A percentile compares a stretch with the other conserved stretches of the same genome.
Evolutionary conservation across 2,113 vertebrate species (phyloP).

Genomic region (Oryzias celebensis): DNA sequence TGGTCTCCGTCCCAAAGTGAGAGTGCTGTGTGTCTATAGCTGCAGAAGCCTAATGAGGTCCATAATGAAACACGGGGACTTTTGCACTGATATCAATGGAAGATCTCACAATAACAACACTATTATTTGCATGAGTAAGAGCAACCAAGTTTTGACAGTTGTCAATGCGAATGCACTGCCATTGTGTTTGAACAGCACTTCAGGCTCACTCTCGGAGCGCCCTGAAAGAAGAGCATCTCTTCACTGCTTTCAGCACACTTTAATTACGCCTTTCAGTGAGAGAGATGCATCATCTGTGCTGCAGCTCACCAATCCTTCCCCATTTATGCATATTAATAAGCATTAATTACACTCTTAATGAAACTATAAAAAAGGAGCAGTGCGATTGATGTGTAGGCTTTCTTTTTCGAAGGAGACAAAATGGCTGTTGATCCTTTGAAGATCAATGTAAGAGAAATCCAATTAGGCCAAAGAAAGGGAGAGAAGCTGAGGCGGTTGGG

Average conservation of each 20-base stretch:
- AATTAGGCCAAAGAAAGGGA: slow-evolving; percentile 76
- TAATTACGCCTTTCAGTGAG: slow-evolving; percentile 74
- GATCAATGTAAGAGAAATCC: slow-evolving; percentile 79
- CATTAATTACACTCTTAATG: slow-evolving; percentile 81
- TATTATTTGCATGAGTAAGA: slow-evolving; percentile 59
- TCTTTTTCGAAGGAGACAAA: slow-evolving; percentile 64
- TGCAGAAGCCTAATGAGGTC: slow-evolving; percentile 13
- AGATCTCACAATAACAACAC: slow-evolving; percentile 49
- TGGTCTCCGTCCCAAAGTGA: slow-evolving; percentile 5
- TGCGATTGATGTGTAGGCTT: slow-evolving; percentile 72
- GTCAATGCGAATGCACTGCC: slow-evolving; percentile 51
- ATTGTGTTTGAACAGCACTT: slow-evolving; percentile 64
- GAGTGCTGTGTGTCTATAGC: slow-evolving; percentile 9
- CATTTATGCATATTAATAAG: slow-evolving; percentile 80
- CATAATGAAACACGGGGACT: slow-evolving; percentile 23
- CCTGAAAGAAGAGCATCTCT: slow-evolving; percentile 60
- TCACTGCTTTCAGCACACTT: slow-evolving; percentile 66
- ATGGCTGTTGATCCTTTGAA: slow-evolving; percentile 73
- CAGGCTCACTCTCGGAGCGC: slow-evolving; percentile 60
- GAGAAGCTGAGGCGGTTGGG: slow-evolving; percentile 61
- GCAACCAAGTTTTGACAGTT: slow-evolving; percentile 57
- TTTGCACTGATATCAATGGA: slow-evolving; percentile 22
- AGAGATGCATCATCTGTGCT: slow-evolving; percentile 63
- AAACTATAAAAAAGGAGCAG: slow-evolving; percentile 76
- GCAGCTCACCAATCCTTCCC: slow-evolving; percentile 52